Evolutionary conservation across 2,797 vertebrate genomes (phyloP).

Genomic region (Brachyrhaphis roseni): DNA sequence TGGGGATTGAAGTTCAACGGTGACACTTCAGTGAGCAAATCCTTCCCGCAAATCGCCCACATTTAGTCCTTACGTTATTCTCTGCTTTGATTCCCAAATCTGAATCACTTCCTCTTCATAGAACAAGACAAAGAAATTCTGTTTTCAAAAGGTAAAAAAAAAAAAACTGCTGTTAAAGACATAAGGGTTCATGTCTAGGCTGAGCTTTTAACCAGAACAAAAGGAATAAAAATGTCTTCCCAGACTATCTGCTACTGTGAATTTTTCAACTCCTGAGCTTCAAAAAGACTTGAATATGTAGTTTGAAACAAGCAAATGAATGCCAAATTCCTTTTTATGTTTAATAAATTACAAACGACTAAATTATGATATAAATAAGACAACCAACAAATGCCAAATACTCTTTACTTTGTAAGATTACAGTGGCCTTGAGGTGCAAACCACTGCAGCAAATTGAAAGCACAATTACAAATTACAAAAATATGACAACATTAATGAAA

Average conservation of each 20-base stretch:
- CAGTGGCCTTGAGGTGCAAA: too few relatives aligned
- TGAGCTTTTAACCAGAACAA: constrained; percentile 23
- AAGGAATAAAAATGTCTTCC: not conserved
- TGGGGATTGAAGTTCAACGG: constrained; percentile 13
- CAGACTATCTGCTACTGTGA: not conserved
- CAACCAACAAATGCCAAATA: not conserved
- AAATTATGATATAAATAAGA: not conserved
- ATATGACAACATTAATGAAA: too few relatives aligned
- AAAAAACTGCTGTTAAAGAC: constrained; percentile 25
- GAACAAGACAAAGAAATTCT: constrained; percentile 44
- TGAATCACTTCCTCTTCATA: constrained; percentile 61
- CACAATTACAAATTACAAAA: too few relatives aligned
- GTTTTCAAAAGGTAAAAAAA: constrained; percentile 16
- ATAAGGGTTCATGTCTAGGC: constrained; percentile 6
- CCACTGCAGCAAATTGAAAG: too few relatives aligned
- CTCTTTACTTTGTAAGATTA: not conserved
- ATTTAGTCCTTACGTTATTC: constrained; percentile 33
- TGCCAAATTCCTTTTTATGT: constrained; percentile 23
- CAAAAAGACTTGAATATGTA: constrained; percentile 17
- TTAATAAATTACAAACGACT: not conserved
- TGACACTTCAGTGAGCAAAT: constrained; percentile 53
- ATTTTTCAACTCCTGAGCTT: constrained; percentile 15
- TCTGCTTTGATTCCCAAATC: constrained; percentile 45
- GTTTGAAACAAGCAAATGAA: constrained; percentile 6
- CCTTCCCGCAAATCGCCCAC: constrained; percentile 37